These are phyloP conservation scores for Chesias legatella DNA, from an alignment of 2,888 invertebrate genomes.

Conservation along the genomic window DNA sequence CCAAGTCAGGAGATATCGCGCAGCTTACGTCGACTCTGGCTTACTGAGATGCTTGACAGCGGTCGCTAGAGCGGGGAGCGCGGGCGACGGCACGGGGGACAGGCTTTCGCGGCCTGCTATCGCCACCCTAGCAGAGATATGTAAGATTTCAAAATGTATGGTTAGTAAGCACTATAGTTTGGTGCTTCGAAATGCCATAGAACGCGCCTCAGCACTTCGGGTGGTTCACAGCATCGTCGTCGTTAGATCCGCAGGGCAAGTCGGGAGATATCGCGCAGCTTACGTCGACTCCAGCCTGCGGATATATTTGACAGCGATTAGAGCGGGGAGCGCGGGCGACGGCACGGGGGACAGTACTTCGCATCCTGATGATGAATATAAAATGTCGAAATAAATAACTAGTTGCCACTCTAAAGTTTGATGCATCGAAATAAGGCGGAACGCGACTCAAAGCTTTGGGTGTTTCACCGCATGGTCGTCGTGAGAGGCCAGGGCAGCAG, in stretches of 20 bases:
- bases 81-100: slow-evolving; percentile 87
- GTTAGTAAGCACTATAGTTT: no score
- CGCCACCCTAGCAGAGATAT: slow-evolving; percentile 93
- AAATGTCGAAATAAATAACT: no score
- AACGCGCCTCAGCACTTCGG: slow-evolving; percentile 94
- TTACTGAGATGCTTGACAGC: slow-evolving; percentile 90
- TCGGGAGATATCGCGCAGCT: slow-evolving; percentile 83
- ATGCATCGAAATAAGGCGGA: slow-evolving; percentile 95
- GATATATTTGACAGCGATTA: slow-evolving; percentile 90
- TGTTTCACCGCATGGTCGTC: slow-evolving; percentile 82
- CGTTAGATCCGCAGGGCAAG: slow-evolving; percentile 81
- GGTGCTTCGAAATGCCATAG: slow-evolving; percentile 93
- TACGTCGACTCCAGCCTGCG: slow-evolving; percentile 88
- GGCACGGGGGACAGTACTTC: slow-evolving; percentile 87
- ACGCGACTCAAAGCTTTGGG: slow-evolving; percentile 93
- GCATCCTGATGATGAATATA: slow-evolving; percentile 92
- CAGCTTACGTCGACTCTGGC: slow-evolving; percentile 86
- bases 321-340: slow-evolving; percentile 87
- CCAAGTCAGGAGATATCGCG: slow-evolving; percentile 84
- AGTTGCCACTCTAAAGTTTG: no score
- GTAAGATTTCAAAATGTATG: slow-evolving; percentile 79
- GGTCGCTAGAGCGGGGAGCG: slow-evolving; percentile 87
- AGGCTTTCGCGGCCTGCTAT: slow-evolving; percentile 91
- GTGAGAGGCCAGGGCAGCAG: slow-evolving; percentile 80
- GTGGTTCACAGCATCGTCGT: slow-evolving; percentile 83